Evolutionary conservation across 2,888 invertebrate species (phyloP).

Genomic region (Omphaloscelis lunosa): DNA sequence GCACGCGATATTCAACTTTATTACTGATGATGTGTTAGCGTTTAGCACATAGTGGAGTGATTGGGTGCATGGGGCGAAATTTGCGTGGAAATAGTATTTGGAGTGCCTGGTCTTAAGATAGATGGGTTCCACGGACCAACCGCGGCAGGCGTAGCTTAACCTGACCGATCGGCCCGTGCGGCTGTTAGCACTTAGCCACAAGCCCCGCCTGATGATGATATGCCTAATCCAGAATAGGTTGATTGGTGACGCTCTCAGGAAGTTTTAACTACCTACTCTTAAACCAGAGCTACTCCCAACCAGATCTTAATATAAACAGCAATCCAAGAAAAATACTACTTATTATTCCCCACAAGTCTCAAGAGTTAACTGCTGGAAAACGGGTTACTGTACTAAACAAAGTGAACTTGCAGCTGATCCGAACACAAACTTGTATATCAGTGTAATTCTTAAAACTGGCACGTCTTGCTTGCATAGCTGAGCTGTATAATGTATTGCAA

Average conservation of each 20-base stretch:
- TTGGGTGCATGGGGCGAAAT: no score
- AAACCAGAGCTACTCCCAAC: not conserved
- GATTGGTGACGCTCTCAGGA: not conserved
- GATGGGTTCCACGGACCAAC: no score
- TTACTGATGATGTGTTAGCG: no score
- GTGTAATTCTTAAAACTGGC: slow-evolving; percentile 52
- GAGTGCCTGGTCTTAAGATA: no score
- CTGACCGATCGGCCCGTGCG: no score
- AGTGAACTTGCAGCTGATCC: slow-evolving; percentile 42
- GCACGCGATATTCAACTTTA: no score
- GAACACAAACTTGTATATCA: slow-evolving; percentile 48
- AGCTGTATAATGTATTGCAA: slow-evolving; percentile 22
- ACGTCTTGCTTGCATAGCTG: slow-evolving; percentile 41
- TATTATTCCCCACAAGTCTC: slow-evolving; percentile 36
- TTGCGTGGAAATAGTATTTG: no score
- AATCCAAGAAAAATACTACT: slow-evolving; percentile 15
- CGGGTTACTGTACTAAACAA: slow-evolving; percentile 37
- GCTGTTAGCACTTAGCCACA: no score
- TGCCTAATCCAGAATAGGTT: not conserved
- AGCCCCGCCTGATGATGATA: not conserved
- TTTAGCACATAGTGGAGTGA: no score
- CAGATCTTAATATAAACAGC: slow-evolving; percentile 11
- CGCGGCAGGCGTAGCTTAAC: no score
- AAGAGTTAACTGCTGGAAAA: slow-evolving; percentile 42
- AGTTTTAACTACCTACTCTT: not conserved